phyloP scores from a whole-genome alignment of 2,113 vertebrate species.

The Desmodus rotundus region DNA sequence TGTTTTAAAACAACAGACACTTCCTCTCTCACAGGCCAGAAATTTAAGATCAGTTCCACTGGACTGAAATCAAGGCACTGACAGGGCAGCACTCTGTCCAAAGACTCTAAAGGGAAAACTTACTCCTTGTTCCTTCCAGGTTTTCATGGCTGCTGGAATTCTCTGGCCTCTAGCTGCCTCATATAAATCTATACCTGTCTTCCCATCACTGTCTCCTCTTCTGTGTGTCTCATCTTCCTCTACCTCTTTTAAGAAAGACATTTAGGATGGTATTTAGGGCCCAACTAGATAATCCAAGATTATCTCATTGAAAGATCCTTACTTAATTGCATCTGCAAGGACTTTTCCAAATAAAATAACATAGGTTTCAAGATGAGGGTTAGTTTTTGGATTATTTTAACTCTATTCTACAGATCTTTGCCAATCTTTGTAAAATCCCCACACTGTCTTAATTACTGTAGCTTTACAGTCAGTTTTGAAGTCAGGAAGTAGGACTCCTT shows the following conservation, averaged over 20 bases:
- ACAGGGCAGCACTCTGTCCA: neutral
- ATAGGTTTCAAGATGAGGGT: neutral
- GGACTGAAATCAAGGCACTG: neutral
- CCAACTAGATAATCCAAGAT: neutral
- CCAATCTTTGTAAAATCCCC: neutral
- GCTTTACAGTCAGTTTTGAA: neutral
- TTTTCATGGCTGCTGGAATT: neutral
- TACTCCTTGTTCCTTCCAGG: neutral
- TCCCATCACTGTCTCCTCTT: neutral
- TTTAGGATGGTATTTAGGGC: neutral
- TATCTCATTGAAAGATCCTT: neutral
- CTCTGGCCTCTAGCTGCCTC: neutral
- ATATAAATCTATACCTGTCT: neutral
- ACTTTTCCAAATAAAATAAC: neutral
- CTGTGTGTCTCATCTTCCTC: neutral
- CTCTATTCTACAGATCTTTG: neutral
- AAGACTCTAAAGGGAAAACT: neutral
- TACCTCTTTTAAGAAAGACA: neutral
- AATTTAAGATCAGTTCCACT: neutral
- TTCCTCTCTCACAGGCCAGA: neutral
- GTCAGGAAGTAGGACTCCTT: neutral
- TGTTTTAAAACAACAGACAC: neutral
- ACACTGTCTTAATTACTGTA: neutral
- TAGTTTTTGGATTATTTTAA: neutral
- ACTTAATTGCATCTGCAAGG: neutral